These are phyloP conservation scores for Protophormia terraenovae DNA, from an alignment of 2,888 invertebrate species.

Conservation along the genomic window DNA sequence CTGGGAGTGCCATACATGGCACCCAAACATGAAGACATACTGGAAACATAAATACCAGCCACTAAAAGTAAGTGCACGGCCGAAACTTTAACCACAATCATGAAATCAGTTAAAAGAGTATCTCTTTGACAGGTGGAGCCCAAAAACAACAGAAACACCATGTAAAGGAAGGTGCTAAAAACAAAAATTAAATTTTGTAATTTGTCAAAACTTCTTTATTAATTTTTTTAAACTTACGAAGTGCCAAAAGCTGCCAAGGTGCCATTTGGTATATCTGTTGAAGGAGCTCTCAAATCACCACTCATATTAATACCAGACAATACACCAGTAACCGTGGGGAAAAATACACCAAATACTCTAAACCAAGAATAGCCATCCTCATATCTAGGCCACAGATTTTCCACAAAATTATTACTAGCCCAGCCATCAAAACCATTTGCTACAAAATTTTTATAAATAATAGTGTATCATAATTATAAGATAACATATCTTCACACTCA, in stretches of 20 bases:
- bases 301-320: conserved; percentile 99
- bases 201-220: not conserved
- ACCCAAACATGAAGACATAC: conserved; percentile 96
- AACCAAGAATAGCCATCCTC: conserved; percentile 94
- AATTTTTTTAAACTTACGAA: conserved; percentile 84
- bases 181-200: conserved; percentile 53
- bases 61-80: conserved; percentile 91
- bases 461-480: conserved; percentile 41
- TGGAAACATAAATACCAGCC: conserved; percentile 96
- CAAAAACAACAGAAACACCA: conserved; percentile 94
- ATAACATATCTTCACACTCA: conserved; percentile 76
- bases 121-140: conserved; percentile 92
- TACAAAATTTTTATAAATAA: conserved; percentile 77
- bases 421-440: conserved; percentile 93
- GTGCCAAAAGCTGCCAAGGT: conserved; percentile 95
- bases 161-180: conserved; percentile 91
- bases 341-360: conserved; percentile 97
- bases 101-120: conserved; percentile 89
- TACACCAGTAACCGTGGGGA: conserved; percentile 98
- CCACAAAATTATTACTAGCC: conserved; percentile 88
- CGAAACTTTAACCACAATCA: conserved; percentile 96
- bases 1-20: conserved; percentile 98
- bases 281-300: conserved; percentile 95
- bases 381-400: conserved; percentile 92
- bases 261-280: conserved; percentile 95